Evolutionary conservation across 2,113 vertebrate species (phyloP).

Genomic region (Acanthisitta chloris): DNA sequence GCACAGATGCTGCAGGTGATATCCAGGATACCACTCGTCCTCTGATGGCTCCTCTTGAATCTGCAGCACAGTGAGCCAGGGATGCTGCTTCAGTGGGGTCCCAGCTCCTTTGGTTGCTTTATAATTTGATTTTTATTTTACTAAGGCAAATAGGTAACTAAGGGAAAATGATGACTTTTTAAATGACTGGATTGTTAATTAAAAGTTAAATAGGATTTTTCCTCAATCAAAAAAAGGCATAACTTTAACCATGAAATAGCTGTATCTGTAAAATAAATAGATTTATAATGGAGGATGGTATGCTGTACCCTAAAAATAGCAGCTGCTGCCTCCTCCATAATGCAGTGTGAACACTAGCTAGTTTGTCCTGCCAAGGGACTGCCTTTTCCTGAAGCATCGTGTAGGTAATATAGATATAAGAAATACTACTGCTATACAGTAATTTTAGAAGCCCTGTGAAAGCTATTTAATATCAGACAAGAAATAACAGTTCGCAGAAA

Average conservation of each 20-base stretch:
- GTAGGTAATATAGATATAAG: not conserved
- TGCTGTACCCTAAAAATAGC: constrained; percentile 18
- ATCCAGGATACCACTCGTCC: too few relatives aligned
- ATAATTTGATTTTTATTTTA: not conserved
- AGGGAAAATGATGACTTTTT: not conserved
- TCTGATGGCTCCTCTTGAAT: not conserved
- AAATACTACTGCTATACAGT: constrained; percentile 1
- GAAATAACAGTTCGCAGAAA: not conserved
- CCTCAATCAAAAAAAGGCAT: not conserved
- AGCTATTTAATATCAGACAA: not conserved
- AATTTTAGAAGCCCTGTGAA: not conserved
- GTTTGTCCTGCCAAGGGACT: constrained; percentile 1
- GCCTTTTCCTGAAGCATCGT: not conserved
- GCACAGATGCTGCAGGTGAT: rapidly evolving
- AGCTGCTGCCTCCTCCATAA: constrained; percentile 43
- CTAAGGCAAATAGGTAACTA: not conserved
- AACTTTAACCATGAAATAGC: not conserved
- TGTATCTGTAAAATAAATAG: not conserved
- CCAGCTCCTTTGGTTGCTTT: not conserved
- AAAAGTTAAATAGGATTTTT: not conserved
- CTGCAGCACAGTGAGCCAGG: not conserved
- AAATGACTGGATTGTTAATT: not conserved
- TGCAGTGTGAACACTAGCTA: constrained; percentile 1
- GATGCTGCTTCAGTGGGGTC: not conserved
- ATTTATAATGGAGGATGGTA: not conserved